Conservation (phyloP, 2,113 vertebrate genomes). For the Lamprotornis superbus region DNA sequence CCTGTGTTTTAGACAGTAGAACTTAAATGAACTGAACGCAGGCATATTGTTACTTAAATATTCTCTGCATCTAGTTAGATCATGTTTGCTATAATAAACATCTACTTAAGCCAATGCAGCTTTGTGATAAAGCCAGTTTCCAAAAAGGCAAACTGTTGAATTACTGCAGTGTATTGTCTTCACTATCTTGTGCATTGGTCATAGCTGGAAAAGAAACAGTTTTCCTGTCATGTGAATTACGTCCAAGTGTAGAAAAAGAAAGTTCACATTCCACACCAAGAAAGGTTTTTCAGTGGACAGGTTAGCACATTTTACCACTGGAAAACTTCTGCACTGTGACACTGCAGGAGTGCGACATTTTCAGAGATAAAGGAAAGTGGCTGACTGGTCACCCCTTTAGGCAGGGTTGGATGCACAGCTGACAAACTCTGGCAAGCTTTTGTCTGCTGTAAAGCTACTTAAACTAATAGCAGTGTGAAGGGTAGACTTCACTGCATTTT, state of each 20-base stretch:
- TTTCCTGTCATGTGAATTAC: background rate
- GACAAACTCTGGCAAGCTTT: background rate
- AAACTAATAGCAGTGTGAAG: background rate
- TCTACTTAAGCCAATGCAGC: background rate
- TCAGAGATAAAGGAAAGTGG: background rate
- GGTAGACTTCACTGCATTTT: background rate
- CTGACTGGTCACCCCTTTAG: background rate
- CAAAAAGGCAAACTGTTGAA: background rate
- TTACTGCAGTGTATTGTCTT: background rate
- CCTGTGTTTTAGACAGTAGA: background rate
- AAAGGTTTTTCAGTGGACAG: background rate
- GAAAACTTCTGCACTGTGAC: background rate
- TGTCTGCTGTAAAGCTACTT: background rate
- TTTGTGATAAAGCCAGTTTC: background rate
- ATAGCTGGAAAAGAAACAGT: background rate
- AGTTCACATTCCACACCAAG: background rate
- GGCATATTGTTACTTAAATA: background rate
- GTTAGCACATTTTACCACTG: background rate
- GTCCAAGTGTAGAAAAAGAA: background rate
- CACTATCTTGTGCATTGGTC: background rate
- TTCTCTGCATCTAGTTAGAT: background rate
- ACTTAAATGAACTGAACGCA: background rate
- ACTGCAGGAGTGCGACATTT: accelerated
- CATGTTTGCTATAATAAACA: background rate
- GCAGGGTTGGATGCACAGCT: background rate